Conservation (phyloP, 2,113 vertebrate genomes). For the Prionailurus viverrinus region DNA sequence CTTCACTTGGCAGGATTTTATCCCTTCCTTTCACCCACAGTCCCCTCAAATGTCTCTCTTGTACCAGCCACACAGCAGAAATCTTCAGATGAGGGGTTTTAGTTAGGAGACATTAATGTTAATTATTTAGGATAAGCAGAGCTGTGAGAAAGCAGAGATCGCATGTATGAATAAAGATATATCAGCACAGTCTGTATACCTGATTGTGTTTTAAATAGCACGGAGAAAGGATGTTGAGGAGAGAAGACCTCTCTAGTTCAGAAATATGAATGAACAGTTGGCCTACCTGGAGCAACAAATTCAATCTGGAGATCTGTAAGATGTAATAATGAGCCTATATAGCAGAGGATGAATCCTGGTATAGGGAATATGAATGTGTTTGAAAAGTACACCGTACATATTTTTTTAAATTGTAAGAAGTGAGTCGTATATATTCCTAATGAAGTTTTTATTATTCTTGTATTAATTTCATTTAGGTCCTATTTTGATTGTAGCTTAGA, state of each 20-base stretch:
- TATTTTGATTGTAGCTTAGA: neutral
- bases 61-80: neutral
- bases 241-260: neutral
- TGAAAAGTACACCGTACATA: neutral
- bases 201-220: neutral
- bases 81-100: neutral
- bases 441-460: neutral
- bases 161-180: neutral
- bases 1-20: neutral
- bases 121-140: conserved; percentile 6
- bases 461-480: neutral
- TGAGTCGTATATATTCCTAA: neutral
- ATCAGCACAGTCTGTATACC: neutral
- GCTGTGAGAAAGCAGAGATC: conserved; percentile 23
- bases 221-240: neutral
- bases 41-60: neutral
- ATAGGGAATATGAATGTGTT: neutral
- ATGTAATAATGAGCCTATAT: neutral
- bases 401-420: conserved; percentile 44
- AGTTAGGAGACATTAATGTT: neutral
- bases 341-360: neutral
- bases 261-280: neutral
- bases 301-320: neutral
- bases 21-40: neutral
- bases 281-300: neutral